Conservation (phyloP, 2,113 vertebrate species). For the Tragelaphus imberbis region DNA sequence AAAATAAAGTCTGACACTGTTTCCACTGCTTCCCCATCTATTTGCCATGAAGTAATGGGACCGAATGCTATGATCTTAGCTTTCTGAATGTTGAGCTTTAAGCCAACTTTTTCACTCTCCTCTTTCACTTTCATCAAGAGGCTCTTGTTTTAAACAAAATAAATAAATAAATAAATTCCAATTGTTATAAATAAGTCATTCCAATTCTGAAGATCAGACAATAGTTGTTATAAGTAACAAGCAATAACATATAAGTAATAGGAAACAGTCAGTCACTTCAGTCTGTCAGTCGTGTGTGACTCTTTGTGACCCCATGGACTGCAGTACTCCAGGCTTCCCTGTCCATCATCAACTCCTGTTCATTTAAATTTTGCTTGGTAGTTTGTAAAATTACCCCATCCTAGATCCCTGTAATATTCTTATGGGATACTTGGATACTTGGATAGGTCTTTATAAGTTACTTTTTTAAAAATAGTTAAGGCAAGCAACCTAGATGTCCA, state of each 20-base stretch:
- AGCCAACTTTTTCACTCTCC: too few species aligned
- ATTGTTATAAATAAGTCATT: background rate
- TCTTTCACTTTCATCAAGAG: too few species aligned
- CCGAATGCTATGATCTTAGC: too few species aligned
- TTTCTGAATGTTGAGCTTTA: too few species aligned
- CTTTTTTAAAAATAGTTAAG: background rate
- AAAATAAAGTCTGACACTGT: too few species aligned
- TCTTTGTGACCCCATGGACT: background rate
- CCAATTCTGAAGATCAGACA: background rate
- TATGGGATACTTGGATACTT: background rate
- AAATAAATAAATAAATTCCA: background rate
- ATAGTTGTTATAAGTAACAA: background rate
- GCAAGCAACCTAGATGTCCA: too few species aligned
- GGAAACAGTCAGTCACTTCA: background rate
- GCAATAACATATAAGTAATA: background rate
- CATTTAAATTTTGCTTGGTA: background rate
- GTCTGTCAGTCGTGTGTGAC: background rate
- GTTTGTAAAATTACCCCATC: background rate
- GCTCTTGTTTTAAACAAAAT: too few species aligned
- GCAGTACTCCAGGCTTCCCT: background rate
- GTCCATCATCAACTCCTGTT: background rate
- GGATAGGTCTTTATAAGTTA: background rate
- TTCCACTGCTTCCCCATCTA: too few species aligned
- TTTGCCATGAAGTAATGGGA: too few species aligned
- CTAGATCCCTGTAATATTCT: background rate